Conservation (phyloP, 2,888 invertebrate species). For the Platycnemis pennipes region DNA sequence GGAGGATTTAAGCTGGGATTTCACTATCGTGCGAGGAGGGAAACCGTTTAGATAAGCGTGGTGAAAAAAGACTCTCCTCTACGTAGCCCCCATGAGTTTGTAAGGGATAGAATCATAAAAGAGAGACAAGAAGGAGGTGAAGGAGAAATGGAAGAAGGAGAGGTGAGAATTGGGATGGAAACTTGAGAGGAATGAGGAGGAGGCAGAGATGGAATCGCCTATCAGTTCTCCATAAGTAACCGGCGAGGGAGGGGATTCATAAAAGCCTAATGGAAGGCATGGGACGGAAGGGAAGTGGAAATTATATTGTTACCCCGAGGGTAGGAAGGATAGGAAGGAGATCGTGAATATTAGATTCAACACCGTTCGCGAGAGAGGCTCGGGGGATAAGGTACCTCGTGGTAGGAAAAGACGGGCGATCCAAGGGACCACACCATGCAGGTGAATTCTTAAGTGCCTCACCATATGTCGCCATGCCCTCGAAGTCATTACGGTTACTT, state of each 20-base stretch:
- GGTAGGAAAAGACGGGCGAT: background rate
- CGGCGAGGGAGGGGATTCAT: background rate
- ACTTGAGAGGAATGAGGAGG: background rate
- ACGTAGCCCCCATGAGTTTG: no score
- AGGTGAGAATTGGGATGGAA: background rate
- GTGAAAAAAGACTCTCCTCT: no score
- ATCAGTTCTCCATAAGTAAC: background rate
- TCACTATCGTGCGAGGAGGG: background rate
- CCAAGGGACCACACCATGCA: background rate
- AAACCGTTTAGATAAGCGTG: background rate
- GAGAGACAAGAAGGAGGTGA: background rate
- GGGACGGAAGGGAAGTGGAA: background rate
- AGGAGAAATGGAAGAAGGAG: background rate
- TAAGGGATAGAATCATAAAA: background rate
- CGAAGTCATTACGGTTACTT: background rate
- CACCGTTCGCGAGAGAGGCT: background rate
- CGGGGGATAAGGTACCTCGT: background rate
- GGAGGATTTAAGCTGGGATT: background rate
- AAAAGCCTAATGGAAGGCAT: conserved; percentile 1
- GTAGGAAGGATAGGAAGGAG: background rate
- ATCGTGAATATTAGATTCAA: conserved; percentile 5
- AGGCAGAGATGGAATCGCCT: background rate
- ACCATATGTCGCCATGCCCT: background rate
- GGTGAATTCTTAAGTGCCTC: background rate
- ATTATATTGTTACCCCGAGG: background rate